Base-by-base conservation (phyloP, 2,888 invertebrate genomes). In the Ptycholaimellus sp. region DNA sequence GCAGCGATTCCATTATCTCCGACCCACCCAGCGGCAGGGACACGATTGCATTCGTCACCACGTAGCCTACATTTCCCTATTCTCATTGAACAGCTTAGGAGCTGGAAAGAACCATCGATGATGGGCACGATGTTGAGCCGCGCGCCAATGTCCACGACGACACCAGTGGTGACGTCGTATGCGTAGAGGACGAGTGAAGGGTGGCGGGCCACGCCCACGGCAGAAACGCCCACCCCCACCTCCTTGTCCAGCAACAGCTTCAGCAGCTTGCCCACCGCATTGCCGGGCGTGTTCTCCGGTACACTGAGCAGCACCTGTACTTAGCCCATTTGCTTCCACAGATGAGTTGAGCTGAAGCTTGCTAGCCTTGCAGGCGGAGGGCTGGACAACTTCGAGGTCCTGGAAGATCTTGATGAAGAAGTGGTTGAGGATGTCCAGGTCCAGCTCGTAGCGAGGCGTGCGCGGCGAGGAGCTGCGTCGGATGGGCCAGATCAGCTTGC, bases 91-190 rank as follows among this genome's bases (percentile, higher is more conserved):
- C 16, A 16, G 34, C 3, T 34, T 14, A 21, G 16, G 29, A n/a
- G 17, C 25, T 5, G 16, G 5, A 32, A 13, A 7, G 7, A 16
- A 66, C 68, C 69, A 51, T 69, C 67, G 47, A 63, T 65, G 28
- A 69, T 62, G 18, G 69, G 68, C 27, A 68, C 56, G 27, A 69
- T 63, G 44, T 68, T 67, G 38, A 68, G 57, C 40, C 68, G 52
- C 43, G 70, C 68, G 20, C 70, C 70, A 35, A 70, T 60, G 49
- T 70, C 69, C 16, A 69, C 67, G 22, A 70, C 64, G 34, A 70
- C 64, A 17, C 70, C 70, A 7, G 68, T 67, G 3, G 64, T 66
- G 19, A 66, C 60, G 40, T 65, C 66, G 53, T 70, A 70, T 2
- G 69, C 64, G 56, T 68, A 68, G 20, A 70, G 61, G 17, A 68